Evolutionary conservation across 37 sponge, comb jelly and placozoan genomes (phyloP).

Genomic region (Eunapius fragilis): DNA sequence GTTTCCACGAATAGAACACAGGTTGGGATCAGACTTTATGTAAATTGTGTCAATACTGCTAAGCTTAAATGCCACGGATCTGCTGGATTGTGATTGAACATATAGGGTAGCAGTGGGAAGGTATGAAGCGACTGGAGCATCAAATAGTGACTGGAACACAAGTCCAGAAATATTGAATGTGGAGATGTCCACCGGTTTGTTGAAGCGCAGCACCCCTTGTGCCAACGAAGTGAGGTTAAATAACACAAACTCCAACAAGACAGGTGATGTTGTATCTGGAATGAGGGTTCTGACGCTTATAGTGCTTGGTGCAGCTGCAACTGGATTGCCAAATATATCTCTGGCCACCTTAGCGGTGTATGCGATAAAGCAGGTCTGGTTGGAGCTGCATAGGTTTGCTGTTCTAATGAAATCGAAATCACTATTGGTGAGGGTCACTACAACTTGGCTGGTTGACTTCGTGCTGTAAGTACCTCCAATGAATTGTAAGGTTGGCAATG

Average conservation of each 20-base stretch:
- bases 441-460: slow-evolving; percentile 20
- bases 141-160: slow-evolving; percentile 78
- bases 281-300: slow-evolving; percentile 52
- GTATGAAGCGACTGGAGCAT: slow-evolving; percentile 52
- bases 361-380: slow-evolving; percentile 55
- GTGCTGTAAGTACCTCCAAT: slow-evolving; percentile 27
- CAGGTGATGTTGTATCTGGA: slow-evolving; percentile 64
- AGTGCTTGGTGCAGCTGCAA: slow-evolving; percentile 24
- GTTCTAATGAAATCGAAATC: slow-evolving; percentile 66
- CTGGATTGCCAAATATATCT: slow-evolving; percentile 46
- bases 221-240: slow-evolving; percentile 71
- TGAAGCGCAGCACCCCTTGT: slow-evolving; percentile 63
- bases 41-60: slow-evolving; percentile 58
- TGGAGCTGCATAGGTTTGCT: slow-evolving; percentile 29
- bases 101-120: slow-evolving; percentile 38
- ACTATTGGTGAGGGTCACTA: slow-evolving; percentile 23
- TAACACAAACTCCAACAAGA: slow-evolving; percentile 67
- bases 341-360: slow-evolving; percentile 36
- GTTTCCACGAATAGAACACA: slow-evolving; percentile 75
- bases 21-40: slow-evolving; percentile 51
- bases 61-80: slow-evolving; percentile 44
- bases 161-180: slow-evolving; percentile 65
- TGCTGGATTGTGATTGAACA: slow-evolving; percentile 6
- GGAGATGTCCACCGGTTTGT: slow-evolving; percentile 71
- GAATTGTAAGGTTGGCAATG: slow-evolving; percentile 14